A percentile compares a stretch with the other conserved stretches of the same genome.
phyloP scores from a whole-genome alignment of 1,140 invertebrate species.

The Dendroctonus ponderosae region DNA sequence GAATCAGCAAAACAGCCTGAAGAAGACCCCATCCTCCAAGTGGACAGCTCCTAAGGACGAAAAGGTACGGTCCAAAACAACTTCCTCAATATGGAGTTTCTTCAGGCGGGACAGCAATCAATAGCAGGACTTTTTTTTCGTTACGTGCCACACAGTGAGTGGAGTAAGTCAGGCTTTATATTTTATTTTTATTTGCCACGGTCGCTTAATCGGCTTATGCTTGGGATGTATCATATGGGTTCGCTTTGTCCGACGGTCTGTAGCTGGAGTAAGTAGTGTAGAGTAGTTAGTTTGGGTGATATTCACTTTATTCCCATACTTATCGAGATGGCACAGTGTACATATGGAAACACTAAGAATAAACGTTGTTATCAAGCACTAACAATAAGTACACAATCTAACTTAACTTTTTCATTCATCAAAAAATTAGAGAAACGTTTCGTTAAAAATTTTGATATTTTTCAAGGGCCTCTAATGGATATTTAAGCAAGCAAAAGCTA shows the following conservation, averaged over 20 bases:
- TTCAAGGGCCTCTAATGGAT: too few relatives aligned
- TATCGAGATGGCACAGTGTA: too few relatives aligned
- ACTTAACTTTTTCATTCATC: too few relatives aligned
- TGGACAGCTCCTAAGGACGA: slow-evolving; percentile 33
- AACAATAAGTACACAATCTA: too few relatives aligned
- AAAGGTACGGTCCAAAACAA: slow-evolving; percentile 67
- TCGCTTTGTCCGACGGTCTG: too few relatives aligned
- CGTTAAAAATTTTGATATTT: too few relatives aligned
- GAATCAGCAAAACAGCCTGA: slow-evolving; percentile 23
- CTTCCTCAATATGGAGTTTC: slow-evolving; percentile 66
- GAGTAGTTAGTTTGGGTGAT: slow-evolving; percentile 13
- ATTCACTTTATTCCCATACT: background rate
- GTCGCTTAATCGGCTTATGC: slow-evolving; percentile 39
- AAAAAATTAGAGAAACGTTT: too few relatives aligned
- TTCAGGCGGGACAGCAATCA: slow-evolving; percentile 58
- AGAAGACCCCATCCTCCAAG: slow-evolving; percentile 33
- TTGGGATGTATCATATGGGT: slow-evolving; percentile 19
- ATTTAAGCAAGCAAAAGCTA: too few relatives aligned
- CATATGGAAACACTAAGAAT: too few relatives aligned
- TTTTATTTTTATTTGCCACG: slow-evolving; percentile 35
- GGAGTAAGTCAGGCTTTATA: slow-evolving; percentile 49
- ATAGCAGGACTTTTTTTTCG: slow-evolving; percentile 44
- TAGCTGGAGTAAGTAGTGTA: slow-evolving; percentile 4
- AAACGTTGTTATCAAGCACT: too few relatives aligned
- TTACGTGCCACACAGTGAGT: slow-evolving; percentile 22